phyloP scores from a whole-genome alignment of 2,797 vertebrate genomes.

The Octomys mimax region DNA sequence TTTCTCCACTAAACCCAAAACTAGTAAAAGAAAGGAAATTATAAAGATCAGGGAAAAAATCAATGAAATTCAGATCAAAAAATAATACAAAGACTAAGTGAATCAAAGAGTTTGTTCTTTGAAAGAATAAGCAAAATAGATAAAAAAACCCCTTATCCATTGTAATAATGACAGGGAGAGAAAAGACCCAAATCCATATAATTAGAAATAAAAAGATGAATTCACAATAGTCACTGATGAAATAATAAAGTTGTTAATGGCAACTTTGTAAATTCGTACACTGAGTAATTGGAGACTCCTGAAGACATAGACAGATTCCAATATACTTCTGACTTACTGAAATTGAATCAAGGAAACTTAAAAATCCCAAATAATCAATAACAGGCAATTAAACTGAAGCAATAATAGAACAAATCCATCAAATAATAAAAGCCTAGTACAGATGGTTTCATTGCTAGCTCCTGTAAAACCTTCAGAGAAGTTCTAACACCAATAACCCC shows the following conservation, averaged over 20 bases:
- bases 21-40: background rate
- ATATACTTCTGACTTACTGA: background rate
- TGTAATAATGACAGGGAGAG: background rate
- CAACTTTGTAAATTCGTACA: background rate
- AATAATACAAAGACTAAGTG: background rate
- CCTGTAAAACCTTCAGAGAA: background rate
- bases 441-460: background rate
- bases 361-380: background rate
- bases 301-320: background rate
- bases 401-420: background rate
- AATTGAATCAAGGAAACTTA: background rate
- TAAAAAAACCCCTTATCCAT: background rate
- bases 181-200: background rate
- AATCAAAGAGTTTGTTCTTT: background rate
- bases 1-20: background rate
- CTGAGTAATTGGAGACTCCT: background rate
- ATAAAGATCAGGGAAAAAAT: background rate
- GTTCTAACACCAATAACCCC: background rate
- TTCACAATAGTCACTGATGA: background rate
- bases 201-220: background rate
- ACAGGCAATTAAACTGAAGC: background rate
- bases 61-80: background rate
- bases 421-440: background rate
- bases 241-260: background rate
- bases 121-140: background rate